Evolutionary conservation across 2,113 vertebrate genomes (phyloP).

Genomic region (Laterallus jamaicensis): DNA sequence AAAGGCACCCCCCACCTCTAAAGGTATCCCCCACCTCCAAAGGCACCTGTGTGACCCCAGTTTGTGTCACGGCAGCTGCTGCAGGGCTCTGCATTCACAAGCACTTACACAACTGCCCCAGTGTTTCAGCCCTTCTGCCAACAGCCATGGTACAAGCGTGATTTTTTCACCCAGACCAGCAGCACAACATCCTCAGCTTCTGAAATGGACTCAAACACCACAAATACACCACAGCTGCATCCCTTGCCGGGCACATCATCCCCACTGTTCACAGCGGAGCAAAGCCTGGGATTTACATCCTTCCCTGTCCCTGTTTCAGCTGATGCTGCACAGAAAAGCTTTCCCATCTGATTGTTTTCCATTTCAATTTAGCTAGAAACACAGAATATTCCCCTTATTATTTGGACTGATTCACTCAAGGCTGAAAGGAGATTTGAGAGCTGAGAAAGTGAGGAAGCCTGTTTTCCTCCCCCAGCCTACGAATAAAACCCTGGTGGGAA

Average conservation of each 20-base stretch:
- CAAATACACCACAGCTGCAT: fast-evolving
- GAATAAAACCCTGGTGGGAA: not conserved
- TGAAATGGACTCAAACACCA: not conserved
- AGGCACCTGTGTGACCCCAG: too few species aligned
- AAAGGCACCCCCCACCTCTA: too few species aligned
- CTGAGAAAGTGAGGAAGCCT: not conserved
- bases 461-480: not conserved
- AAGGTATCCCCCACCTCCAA: too few species aligned
- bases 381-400: not conserved
- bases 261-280: not conserved
- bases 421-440: not conserved
- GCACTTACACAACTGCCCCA: not conserved
- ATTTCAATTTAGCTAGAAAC: not conserved
- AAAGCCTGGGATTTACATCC: not conserved
- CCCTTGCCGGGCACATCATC: not conserved
- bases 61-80: too few species aligned
- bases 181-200: not conserved
- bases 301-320: not conserved
- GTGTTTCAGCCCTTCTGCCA: not conserved
- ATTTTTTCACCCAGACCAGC: not conserved
- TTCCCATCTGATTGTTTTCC: not conserved
- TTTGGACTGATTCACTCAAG: not conserved
- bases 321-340: not conserved
- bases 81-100: fast-evolving
- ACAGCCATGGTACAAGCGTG: fast-evolving